Evolutionary conservation across 2,888 invertebrate species (phyloP).

Genomic region (Troglohyphantes excavatus): DNA sequence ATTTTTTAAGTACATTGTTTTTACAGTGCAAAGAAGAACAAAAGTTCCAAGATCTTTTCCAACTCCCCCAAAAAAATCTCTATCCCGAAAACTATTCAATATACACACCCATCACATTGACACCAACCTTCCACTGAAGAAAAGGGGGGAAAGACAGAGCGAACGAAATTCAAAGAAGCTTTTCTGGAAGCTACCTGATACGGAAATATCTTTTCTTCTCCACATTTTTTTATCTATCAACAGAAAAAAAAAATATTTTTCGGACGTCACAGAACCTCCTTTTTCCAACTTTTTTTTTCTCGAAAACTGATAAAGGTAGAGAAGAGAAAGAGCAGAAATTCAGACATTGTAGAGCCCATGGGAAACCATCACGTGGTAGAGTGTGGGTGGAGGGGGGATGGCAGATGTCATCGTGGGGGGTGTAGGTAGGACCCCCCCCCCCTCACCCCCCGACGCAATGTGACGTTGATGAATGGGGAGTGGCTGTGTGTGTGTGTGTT

Average conservation of each 20-base stretch:
- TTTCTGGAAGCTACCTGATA: constrained; percentile 76
- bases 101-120: constrained; percentile 13
- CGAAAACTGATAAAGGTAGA: constrained; percentile 45
- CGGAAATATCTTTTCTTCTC: constrained; percentile 24
- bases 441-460: constrained; percentile 77
- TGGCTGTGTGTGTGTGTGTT: constrained; percentile 51
- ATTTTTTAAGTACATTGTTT: too few relatives aligned
- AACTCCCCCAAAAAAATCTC: too few relatives aligned
- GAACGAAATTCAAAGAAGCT: constrained; percentile 61
- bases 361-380: constrained; percentile 67
- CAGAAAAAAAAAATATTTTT: constrained; percentile 63
- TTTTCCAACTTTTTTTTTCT: constrained; percentile 21
- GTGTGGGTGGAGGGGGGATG: constrained; percentile 28
- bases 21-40: too few relatives aligned
- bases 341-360: constrained; percentile 71
- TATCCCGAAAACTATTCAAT: not conserved
- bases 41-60: too few relatives aligned
- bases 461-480: constrained; percentile 77
- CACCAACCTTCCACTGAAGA: not conserved
- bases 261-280: constrained; percentile 51
- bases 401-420: constrained; percentile 78
- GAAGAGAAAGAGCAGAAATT: constrained; percentile 40
- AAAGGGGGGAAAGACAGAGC: constrained; percentile 19
- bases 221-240: constrained; percentile 54
- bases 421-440: constrained; percentile 60